Percentiles rank a stretch among this genome's conserved stretches.
Evolutionary conservation across 2,113 vertebrate genomes (phyloP).

Genomic region (Atlantisia rogersi): DNA sequence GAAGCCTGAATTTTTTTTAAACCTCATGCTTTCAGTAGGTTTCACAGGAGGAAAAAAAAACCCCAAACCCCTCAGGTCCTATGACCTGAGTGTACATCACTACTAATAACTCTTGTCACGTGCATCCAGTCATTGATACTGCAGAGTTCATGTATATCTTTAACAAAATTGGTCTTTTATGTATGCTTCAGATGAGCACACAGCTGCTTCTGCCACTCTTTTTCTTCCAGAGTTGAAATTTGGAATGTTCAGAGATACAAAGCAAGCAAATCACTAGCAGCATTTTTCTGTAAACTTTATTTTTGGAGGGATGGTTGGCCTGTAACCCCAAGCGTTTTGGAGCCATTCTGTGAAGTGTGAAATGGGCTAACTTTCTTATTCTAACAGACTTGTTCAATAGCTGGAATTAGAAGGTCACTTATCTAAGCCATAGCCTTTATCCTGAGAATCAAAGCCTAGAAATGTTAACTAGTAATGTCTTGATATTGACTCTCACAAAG

Average conservation of each 20-base stretch:
- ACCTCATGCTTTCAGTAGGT: background rate
- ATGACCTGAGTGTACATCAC: background rate
- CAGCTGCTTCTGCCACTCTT: background rate
- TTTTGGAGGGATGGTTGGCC: background rate
- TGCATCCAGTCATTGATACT: background rate
- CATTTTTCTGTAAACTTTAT: background rate
- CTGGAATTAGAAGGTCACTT: background rate
- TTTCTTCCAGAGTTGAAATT: background rate
- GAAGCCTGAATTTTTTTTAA: background rate
- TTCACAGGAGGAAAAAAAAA: background rate
- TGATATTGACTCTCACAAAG: background rate
- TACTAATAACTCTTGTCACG: accelerated
- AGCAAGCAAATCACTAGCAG: background rate
- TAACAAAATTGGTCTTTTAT: no score
- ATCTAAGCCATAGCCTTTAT: background rate
- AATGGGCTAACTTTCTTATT: background rate
- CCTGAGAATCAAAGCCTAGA: background rate
- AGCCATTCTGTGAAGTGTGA: background rate
- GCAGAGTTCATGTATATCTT: no score
- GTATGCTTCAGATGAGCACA: background rate
- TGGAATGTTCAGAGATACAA: background rate
- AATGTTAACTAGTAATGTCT: background rate
- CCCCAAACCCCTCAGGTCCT: background rate
- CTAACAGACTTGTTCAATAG: background rate
- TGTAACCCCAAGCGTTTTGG: background rate